These are phyloP conservation scores for Zosterops pallidus DNA, from an alignment of 2,113 vertebrate species.

Conservation along the genomic window DNA sequence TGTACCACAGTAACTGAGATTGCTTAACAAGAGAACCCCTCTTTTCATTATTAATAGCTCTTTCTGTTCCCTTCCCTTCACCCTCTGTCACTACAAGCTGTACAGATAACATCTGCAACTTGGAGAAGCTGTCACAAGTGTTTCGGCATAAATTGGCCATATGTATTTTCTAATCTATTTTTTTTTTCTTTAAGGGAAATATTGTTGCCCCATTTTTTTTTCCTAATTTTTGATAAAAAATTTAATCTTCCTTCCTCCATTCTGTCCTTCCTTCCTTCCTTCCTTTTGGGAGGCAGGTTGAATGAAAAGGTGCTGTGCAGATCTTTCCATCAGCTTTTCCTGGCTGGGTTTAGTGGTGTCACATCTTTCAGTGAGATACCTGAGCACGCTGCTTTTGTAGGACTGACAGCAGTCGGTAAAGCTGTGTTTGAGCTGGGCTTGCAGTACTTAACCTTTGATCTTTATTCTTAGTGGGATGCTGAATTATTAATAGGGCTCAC, in stretches of 20 bases:
- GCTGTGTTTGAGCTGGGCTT: not conserved
- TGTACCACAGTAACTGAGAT: not conserved
- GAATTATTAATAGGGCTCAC: not conserved
- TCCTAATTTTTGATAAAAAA: not conserved
- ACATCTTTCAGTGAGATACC: not conserved
- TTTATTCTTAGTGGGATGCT: not conserved
- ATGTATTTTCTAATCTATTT: not conserved
- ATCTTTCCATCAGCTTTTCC: not conserved
- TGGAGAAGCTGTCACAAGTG: not conserved
- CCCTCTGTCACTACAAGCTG: not conserved
- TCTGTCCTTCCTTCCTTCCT: not conserved
- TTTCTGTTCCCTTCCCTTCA: not conserved
- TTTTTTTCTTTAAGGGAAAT: not conserved
- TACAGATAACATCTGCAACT: not conserved
- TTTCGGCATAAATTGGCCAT: not conserved
- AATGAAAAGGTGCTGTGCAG: not conserved
- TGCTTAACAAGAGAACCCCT: not conserved
- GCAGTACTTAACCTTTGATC: not conserved
- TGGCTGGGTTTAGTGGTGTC: not conserved
- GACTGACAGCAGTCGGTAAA: not conserved
- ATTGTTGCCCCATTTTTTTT: not conserved
- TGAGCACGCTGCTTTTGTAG: not conserved
- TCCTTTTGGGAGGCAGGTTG: not conserved
- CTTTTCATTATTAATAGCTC: not conserved
- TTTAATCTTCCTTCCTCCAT: not conserved